Base-by-base conservation (phyloP, 1,140 invertebrate genomes). In the Trissolcus basalis region DNA sequence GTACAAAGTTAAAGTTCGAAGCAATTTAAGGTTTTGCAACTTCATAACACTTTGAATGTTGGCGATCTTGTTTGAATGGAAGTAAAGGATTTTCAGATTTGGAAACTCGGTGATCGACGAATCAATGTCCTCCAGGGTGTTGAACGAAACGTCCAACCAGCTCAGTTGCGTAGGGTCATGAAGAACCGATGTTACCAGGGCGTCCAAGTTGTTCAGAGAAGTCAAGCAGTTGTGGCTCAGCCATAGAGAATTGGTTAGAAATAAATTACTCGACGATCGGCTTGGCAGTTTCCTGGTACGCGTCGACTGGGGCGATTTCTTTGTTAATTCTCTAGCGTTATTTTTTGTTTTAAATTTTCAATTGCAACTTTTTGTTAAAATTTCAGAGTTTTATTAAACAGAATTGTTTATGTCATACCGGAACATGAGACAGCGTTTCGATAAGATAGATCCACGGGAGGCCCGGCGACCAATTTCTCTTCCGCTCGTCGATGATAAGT, bases 81-180 rank as follows among this genome's bases (percentile, higher is more conserved):
- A 81, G 73, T 91, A 89, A 0, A 89, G 64, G 12, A 89, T 89
- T 55, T 83, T 87, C 4, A 89, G 56, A 45, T 86, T 83, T 12
- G 71, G 50, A 8, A 89, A 87, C 8, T 82, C 64, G 0, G 58
- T 47, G n/a, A 89, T 75, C 45, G 87, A 85, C 7, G 88, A 83
- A 32, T 87, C 84, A 12, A 91, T 87, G 19, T 87, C 81, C 0
- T 51, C 65, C 41, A 91, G 85, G n/a, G 81, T 80, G 56, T 91
- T 91, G 71, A 88, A 90, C 0, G 90, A 90, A 11, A 91, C 83
- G 82, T 91, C 90, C 1, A 91, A 63, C 90, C 90, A 91, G 7
- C 84, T 84, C 4, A 91, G 83, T 8, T 82, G 68, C 0, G 56
- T 41, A 0, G 90, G 88, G 35, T 85, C 65, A 16, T 88, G 87